These are phyloP conservation scores for Meiosimyza decipiens DNA, from an alignment of 2,888 invertebrate genomes.

Conservation along the genomic window DNA sequence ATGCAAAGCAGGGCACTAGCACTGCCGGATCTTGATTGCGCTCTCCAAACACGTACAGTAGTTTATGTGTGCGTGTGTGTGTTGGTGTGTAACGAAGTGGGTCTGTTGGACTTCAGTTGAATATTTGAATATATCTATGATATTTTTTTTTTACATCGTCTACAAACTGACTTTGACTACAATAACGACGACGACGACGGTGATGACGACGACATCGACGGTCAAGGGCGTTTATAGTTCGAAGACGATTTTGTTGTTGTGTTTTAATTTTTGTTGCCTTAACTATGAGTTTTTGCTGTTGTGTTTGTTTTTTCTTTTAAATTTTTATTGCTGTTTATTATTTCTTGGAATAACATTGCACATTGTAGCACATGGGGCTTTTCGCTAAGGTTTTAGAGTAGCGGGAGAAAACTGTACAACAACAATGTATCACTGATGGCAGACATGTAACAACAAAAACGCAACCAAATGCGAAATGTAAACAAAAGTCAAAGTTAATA, in stretches of 20 bases:
- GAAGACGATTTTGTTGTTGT: conserved; percentile 21
- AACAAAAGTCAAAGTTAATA: background rate
- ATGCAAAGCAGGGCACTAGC: conserved; percentile 36
- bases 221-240: conserved; percentile 33
- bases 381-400: background rate
- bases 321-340: conserved; percentile 14
- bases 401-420: background rate
- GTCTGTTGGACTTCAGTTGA: conserved; percentile 20
- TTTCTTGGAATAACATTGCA: conserved; percentile 24
- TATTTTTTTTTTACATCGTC: background rate
- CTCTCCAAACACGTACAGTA: background rate
- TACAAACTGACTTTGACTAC: no score
- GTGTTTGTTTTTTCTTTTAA: conserved; percentile 16
- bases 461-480: background rate
- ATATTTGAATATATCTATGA: conserved; percentile 20
- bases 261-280: background rate
- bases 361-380: no score
- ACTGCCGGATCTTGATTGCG: conserved; percentile 29
- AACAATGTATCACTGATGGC: background rate
- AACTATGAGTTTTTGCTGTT: background rate
- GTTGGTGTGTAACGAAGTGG: conserved; percentile 20
- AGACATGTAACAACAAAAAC: background rate
- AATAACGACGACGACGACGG: no score
- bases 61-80: background rate
- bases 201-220: conserved; percentile 5